Base-by-base conservation (phyloP, 2,797 vertebrate species). In the Amblyraja radiata region DNA sequence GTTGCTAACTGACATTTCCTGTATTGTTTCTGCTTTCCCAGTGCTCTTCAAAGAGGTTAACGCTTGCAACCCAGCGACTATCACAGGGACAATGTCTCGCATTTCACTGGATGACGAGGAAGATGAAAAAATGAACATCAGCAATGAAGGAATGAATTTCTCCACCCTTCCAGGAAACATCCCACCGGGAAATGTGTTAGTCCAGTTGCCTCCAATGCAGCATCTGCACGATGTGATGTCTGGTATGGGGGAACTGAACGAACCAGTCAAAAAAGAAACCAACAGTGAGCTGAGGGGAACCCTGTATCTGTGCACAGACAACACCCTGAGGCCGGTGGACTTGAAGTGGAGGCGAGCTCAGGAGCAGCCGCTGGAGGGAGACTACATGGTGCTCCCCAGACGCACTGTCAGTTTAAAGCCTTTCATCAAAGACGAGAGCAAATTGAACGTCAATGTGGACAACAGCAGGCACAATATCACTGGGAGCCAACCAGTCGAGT, bases 11-110 rank as follows among this genome's bases (percentile, higher is more conserved):
- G 39, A 74, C 39, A 74, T 46, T 6, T 28, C 68, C n/a, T 92
- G 74, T 54, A 92, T 32, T 32, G 18, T 91, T n/a, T 92, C 93
- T 86, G 93, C 58, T n/a, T 93, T 94, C 93, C 8, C 95, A 99
- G 99, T 99, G 95, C 98, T 99, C 93, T 99, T 99, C 96, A 99
- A 99, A 95, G 98, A 99, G 96, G 97, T 99, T 95, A 99, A 98
- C 96, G 98, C 98, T 71, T 99, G 98, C 95, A 99, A 99, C 95
- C 98, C 99, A 0, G 97, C 98, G 93, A 99, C 98, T 96, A 99
- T 99, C 96, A 99, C 99, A 0, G 98, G 98, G 93, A 98, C 98
- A 0, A 96, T 99, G 93, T 99, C 99, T 71, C 98, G 98, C 94
- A 98, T 99, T 95, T 99, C 99, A 71, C 95, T 99, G 96, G 98